phyloP scores from a whole-genome alignment of 2,888 invertebrate species.

The Mongoloraphidia duomilia region DNA sequence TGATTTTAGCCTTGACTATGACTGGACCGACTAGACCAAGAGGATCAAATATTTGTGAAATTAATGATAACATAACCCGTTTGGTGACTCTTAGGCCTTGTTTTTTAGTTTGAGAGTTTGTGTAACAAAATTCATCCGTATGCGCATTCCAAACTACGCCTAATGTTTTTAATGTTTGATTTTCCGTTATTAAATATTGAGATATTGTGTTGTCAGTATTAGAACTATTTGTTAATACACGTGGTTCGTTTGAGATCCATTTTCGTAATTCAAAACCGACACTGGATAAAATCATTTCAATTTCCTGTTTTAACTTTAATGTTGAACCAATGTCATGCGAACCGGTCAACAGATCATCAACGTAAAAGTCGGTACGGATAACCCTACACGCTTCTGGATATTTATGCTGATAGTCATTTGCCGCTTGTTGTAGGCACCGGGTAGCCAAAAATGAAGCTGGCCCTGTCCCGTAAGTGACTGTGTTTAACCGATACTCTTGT shows the following conservation, averaged over 20 bases:
- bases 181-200: no score
- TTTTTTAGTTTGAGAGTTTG: no score
- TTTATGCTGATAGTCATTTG: background rate
- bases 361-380: background rate
- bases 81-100: background rate
- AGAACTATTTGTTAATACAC: no score
- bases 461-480: constrained; percentile 11
- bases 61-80: background rate
- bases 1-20: background rate
- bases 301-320: background rate
- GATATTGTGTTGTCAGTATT: no score
- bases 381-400: background rate
- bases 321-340: background rate
- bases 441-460: constrained; percentile 12
- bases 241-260: no score
- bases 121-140: no score
- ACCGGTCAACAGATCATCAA: background rate
- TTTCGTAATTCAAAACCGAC: background rate
- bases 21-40: background rate
- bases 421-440: background rate
- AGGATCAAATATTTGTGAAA: background rate
- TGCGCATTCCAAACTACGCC: no score
- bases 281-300: background rate
- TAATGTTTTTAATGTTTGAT: no score
- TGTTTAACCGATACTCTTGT: background rate